These are phyloP conservation scores for Heliothis virescens DNA, from an alignment of 1,140 invertebrate genomes.

Conservation along the genomic window DNA sequence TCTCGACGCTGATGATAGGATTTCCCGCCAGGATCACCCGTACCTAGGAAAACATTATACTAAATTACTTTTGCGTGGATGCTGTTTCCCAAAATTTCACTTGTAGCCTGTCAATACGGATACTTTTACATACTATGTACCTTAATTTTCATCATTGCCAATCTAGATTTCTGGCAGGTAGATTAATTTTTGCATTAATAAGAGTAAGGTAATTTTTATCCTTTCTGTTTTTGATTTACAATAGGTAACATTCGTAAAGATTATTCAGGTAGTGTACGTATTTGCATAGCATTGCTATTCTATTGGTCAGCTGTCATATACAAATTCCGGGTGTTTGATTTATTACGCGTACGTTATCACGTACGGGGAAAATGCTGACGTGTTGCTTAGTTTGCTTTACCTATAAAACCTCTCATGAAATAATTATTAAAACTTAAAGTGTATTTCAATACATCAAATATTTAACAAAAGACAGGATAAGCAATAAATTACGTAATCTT, in stretches of 20 bases:
- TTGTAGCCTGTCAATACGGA: no score
- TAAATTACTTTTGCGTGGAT: background rate
- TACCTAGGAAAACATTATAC: slow-evolving; percentile 58
- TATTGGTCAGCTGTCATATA: slow-evolving; percentile 35
- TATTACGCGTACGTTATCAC: slow-evolving; percentile 4
- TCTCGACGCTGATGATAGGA: slow-evolving; percentile 88
- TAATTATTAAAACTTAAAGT: background rate
- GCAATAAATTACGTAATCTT: no score
- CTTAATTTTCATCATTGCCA: no score
- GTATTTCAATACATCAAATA: background rate
- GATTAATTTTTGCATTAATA: background rate
- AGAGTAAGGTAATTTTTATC: background rate
- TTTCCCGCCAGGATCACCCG: slow-evolving; percentile 87
- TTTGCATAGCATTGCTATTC: slow-evolving; percentile 16
- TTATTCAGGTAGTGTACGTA: slow-evolving; percentile 15
- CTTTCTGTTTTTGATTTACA: background rate
- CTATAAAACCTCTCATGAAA: background rate
- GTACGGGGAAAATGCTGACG: background rate
- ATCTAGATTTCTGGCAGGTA: no score
- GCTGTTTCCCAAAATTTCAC: no score
- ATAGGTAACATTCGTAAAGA: background rate
- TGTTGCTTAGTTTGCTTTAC: background rate
- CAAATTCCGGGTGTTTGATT: slow-evolving; percentile 37
- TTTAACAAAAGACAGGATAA: no score
- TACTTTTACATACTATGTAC: no score